Evolutionary conservation across 2,888 invertebrate species (phyloP), one percentile per base, ranked within the genome.

Genomic region (Carterocephalus palaemon): DNA sequence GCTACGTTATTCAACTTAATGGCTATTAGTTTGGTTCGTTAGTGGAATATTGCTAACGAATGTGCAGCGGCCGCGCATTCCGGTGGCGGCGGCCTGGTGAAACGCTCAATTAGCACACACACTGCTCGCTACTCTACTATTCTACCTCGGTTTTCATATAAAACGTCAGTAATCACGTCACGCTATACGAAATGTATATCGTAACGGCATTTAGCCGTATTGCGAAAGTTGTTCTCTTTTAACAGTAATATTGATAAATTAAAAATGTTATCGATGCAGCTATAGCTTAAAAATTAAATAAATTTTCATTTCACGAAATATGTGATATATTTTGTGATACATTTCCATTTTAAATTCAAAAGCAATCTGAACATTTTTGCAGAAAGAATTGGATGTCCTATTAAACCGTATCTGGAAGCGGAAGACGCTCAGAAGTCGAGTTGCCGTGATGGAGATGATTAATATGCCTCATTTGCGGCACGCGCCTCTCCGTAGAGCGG

Each of bases 21-120:
- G 81, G 79, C 82, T 81, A 83, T 84, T 83, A 84, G 82, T 81
- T 81, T 74, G 80, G 82, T 85, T 85, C 84, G 85, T 84, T 85
- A 85, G 82, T 67, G 77, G 81, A 81, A 84, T 83, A 85, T 83
- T 78, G 83, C 82, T 83, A 83, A 85, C 83, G 84, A 84, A 78
- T 80, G 80, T 79, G 76, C 67, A 75, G 68, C 70, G 61, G 69
- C 59, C 70, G 71, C 71, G 75, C 69, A 64, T 72, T 71, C 67
- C 70, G 62, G 56, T 54, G 56, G 64, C 62, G 60, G 57, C 61
- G 63, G 64, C 64, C 62, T 64, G 68, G 64, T 75, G 73, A 78
- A 81, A 78, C 73, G 74, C 75, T 76, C 79, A 83, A 82, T 83
- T 80, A 82, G 74, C 72, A 73, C 72, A 69, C 71, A 60, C 52